Base-by-base conservation (phyloP, 2,797 vertebrate species). In the Enteromius treurensis region DNA sequence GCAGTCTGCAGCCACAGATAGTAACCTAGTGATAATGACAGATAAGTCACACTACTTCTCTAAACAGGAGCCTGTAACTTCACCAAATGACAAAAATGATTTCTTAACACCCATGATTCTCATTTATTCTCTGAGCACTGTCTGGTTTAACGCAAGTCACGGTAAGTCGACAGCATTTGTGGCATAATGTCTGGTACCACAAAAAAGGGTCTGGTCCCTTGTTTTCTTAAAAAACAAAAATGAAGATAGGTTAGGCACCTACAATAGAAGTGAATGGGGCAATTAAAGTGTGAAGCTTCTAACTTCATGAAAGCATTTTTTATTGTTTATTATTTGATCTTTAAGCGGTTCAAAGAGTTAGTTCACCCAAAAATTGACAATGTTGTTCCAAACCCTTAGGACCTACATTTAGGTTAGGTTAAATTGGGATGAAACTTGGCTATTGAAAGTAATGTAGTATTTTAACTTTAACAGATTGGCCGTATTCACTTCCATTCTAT, bases 1-100 rank as follows among this genome's bases (percentile, higher is more conserved):
- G 70, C 49, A 49, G 64, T 75, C 67, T 74, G 49, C 42, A 60
- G 77, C 64, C 73, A 79, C 42, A 80, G 4, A 65, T 69, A 19
- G 53, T 77, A 77, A 81, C 62, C 60, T 42, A 80, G 67, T 45
- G 23, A 65, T 37, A 49, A 64, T 71, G 29, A 67, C 60, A 53
- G 23, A 40, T 77, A 74, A 55, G 15, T 26, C 45, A 77, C 53
- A 8, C 19, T 49, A 70, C 10, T 62, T 62, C 58, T 68, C 70
- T 15, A 8, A 81, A 78, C 4, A 77, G n/a, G 53, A 68, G 42
- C 1, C 10, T 49, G 64, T 40, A 79, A 55, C 8, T 26, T 65
- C 49, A 37, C 47, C 42, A 80, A 58, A 70, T 42, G 2, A 55
- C n/a, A 49, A n/a, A 49, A 11, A 51, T 9, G 3, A 37, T 34